Base-by-base conservation (phyloP, 1,140 invertebrate genomes). In the Eumeta japonica region DNA sequence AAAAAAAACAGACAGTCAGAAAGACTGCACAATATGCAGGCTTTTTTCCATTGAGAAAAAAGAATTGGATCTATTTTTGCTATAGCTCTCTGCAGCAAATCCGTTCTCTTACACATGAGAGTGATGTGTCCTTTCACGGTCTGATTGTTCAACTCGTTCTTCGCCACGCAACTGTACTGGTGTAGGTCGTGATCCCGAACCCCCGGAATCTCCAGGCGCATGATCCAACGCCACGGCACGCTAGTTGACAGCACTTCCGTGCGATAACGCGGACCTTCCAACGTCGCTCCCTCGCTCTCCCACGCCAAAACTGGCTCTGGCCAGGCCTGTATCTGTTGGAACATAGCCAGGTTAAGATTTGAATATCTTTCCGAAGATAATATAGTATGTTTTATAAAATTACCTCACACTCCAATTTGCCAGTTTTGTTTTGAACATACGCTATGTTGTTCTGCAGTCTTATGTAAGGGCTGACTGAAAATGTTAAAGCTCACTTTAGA, bases 241-340 rank as follows among this genome's bases (percentile, higher is more conserved):
- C 57, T 67, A 10, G 73, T 83, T 42, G 83, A 79, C 28, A 67
- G 67, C 38, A 81, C 79, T 34, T 84, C 81, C 9, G 83, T 83
- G 39, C 78, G 77, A 58, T 87, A 88, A 53, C 89, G 86, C 2
- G 83, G 77, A 11, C 80, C 78, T 58, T 88, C 82, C 1, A 92
- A 55, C 4, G 92, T 81, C 33, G 83, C 77, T n/a, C 85, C 86
- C 41, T 91, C 87, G 18, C 82, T 78, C 55, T 92, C 88, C 94
- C 94, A 97, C 52, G 89, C 89, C 35, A 83, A 83, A 1, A 92
- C 78, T 0, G 89, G 85, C 49, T 89, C 86, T 0, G 94, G 93
- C 62, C 85, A 94, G 0, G 91, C 90, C 67, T 95, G 92, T 1
- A 92, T 84, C 77, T 79, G 41, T 9, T 16, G 12, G 24, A 45